Conservation (phyloP, 2,113 vertebrate genomes). For the zebrafish (Danio rerio) region GRCz12tu NC_133190.1:28201001-28201500, state of each 20-base stretch:
- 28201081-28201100: no score
- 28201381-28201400: constrained; percentile 4
- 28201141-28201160: no score
- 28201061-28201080: no score
- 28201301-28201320: not conserved
- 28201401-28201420: constrained; percentile 36
- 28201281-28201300: not conserved
- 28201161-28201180: no score
- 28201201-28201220: not conserved
- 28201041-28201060: no score
- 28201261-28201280: not conserved
- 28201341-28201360: not conserved
- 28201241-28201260: not conserved
- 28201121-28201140: not conserved
- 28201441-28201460: constrained; percentile 35
- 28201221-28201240: not conserved
- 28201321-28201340: not conserved
- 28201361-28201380: not conserved
- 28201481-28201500: constrained; percentile 73
- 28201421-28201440: constrained; percentile 5
- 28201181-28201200: not conserved
- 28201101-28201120: not conserved
- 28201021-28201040: no score
- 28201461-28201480: constrained; percentile 62
- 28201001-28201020: no score